These are phyloP conservation scores for Ara ararauna DNA, from an alignment of 2,797 vertebrate species.

Conservation along the genomic window DNA sequence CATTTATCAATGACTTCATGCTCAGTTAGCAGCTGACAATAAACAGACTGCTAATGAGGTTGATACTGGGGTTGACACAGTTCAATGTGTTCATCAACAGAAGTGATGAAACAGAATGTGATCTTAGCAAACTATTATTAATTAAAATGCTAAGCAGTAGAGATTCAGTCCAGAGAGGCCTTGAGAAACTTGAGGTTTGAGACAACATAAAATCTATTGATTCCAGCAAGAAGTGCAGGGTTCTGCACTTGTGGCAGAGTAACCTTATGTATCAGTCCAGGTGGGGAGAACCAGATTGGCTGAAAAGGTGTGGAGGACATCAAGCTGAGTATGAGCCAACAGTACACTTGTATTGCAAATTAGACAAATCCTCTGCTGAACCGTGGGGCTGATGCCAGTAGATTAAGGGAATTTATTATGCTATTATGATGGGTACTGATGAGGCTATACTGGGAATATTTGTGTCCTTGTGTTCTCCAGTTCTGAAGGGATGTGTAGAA, in stretches of 20 bases:
- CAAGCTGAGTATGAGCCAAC: neutral
- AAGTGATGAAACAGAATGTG: neutral
- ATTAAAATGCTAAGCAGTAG: neutral
- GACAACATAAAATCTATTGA: neutral
- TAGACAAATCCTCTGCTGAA: neutral
- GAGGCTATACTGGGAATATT: neutral
- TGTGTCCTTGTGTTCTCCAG: neutral
- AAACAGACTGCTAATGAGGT: neutral
- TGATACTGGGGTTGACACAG: neutral
- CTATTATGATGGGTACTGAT: neutral
- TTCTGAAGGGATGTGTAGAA: neutral
- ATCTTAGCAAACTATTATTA: neutral
- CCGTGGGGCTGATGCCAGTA: neutral
- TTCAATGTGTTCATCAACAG: neutral
- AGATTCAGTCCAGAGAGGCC: neutral
- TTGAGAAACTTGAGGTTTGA: neutral
- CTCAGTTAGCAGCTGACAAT: neutral
- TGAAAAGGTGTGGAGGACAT: neutral
- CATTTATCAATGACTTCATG: neutral
- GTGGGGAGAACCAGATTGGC: neutral
- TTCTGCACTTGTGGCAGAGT: neutral
- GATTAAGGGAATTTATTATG: neutral
- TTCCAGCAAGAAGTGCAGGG: neutral
- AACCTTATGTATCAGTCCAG: neutral
- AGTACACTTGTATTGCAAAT: neutral